Evolutionary conservation across 2,113 vertebrate genomes (phyloP), one percentile per base, ranked within the genome.

Genomic region (Neodon shergylaensis): DNA sequence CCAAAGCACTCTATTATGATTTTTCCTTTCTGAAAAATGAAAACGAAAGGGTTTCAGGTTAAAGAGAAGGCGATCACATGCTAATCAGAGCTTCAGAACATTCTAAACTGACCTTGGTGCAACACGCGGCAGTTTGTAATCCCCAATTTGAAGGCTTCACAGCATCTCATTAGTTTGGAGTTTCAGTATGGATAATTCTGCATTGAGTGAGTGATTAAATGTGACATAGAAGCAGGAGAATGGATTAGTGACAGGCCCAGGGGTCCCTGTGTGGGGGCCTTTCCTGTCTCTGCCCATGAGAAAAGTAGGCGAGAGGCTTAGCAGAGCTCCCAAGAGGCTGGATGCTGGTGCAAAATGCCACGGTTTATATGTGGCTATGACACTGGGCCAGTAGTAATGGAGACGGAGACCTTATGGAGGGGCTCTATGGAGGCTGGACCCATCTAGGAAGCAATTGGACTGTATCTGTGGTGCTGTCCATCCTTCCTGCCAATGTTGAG

Each of bases 141-240:
- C 98, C 98, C 97, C 88, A 42, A 85, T 97, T 82, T 96, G 97
- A 97, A 97, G 97, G 96, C 97, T 97, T 97, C 0, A 0, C 90
- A 87, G 95, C n/a, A 95, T 98, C 98, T 98, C 97, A 97, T 98
- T 98, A 98, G 96, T 97, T 97, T 98, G 97, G 97, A 98, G 95
- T 96, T 94, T 96, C 95, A 88, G 98, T 91, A 91, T 91, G 95
- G 97, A 90, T 96, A 97, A 96, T 97, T 98, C 97, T 97, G 89
- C 96, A 98, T 96, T 33, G 87, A 98, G 97, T 5, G 3, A 98
- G 98, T 98, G 98, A 98, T 98, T 98, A 98, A 92, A 97, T 98
- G 97, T 97, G 98, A 98, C 98, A 98, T 47, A 85, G 98, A 98
- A 96, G 97, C 97, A 97, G 97, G 95, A 5, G 9, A 96, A 97